Base-by-base conservation (phyloP, 2,797 vertebrate species). In the Balearica regulorum region DNA sequence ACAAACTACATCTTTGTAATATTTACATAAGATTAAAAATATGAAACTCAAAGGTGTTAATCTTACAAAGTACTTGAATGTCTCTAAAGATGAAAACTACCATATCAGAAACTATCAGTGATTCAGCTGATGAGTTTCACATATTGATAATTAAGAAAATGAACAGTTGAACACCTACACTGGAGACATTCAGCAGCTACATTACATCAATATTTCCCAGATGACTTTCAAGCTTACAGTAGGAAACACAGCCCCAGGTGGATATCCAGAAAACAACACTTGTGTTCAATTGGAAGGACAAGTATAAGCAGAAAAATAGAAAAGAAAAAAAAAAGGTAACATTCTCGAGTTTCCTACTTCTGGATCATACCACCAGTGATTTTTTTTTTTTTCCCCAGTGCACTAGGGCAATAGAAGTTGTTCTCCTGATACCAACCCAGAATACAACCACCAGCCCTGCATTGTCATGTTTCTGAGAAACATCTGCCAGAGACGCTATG, bases 1-100 rank as follows among this genome's bases (percentile, higher is more conserved):
- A 68, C 55, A 84, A 95, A 95, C 71, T 95, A 82, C 93, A 96
- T 17, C 83, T 51, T 51, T 35, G n/a, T 24, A 85, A 90, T 24
- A 41, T 62, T 77, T 65, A 81, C 7, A 0, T 35, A 83, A 79
- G 53, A 71, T 70, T 60, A 53, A 85, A 92, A 87, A 68, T 28
- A 49, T 0, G 5, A 60, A 89, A 39, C 46, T 73, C 31, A 39
- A 57, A 93, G 35, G 13, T 25, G 31, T 53, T 81, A 68, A 70
- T 80, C 28, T 83, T 80, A 51, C 4, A 5, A 80, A 81, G 29
- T 22, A 89, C 22, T 62, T 79, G 33, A 78, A 91, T 11, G 16
- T 49, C 92, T 80, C 65, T 68, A 61, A 31, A 87, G 15, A 85
- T 61, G 15, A 80, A 88, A 87, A 82, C 53, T 33, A 64, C 35